These are phyloP conservation scores for Eudasyphora cyanicolor DNA, from an alignment of 2,888 invertebrate genomes.

Conservation along the genomic window DNA sequence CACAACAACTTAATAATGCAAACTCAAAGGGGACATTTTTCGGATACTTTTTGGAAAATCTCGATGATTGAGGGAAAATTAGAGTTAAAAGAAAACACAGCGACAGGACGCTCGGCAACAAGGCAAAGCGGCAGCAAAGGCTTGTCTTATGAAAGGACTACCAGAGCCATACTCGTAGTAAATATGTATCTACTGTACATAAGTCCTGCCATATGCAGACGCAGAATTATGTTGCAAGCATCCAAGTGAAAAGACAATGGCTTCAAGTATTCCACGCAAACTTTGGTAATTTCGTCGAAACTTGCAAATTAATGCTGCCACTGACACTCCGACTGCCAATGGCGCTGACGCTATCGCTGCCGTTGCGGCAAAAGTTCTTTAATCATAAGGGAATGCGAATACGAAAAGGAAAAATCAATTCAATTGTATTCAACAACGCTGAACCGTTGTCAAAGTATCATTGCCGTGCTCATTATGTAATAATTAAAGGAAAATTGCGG, in stretches of 20 bases:
- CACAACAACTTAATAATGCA: background rate
- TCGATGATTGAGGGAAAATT: background rate
- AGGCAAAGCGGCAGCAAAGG: too few relatives aligned
- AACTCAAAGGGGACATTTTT: conserved; percentile 17
- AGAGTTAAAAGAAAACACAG: conserved; percentile 10
- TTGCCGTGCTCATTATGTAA: conserved; percentile 50
- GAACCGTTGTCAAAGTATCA: conserved; percentile 40
- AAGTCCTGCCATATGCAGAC: conserved; percentile 1
- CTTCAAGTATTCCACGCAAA: background rate
- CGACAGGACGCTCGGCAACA: background rate
- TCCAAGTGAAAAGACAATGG: background rate
- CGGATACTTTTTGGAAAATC: background rate
- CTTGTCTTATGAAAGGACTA: background rate
- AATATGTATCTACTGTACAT: too few relatives aligned
- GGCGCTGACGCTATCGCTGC: background rate
- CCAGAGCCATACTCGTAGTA: too few relatives aligned
- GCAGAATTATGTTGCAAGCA: background rate
- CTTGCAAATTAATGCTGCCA: background rate
- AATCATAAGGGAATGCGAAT: conserved; percentile 8
- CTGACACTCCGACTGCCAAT: background rate
- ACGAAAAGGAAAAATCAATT: conserved; percentile 35
- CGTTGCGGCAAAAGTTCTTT: background rate
- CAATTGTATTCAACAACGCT: background rate
- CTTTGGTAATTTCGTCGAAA: background rate
- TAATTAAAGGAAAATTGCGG: conserved; percentile 56